Percentiles rank a stretch among this genome's conserved stretches.
Evolutionary conservation across 2,888 invertebrate species (phyloP).

Genomic region (Phymatocera aterrima): DNA sequence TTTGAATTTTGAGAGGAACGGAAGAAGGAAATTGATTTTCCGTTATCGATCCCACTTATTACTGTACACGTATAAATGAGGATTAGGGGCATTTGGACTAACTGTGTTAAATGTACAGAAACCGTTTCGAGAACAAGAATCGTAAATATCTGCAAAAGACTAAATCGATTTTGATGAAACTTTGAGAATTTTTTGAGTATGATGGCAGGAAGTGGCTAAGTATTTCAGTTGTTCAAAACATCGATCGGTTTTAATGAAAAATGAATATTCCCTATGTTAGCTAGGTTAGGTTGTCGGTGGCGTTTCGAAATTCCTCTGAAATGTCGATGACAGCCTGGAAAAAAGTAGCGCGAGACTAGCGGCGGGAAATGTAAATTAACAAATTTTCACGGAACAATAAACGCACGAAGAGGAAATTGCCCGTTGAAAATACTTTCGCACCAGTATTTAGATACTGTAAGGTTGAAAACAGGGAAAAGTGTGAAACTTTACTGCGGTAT

Average conservation of each 20-base stretch:
- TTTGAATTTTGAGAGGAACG: neutral
- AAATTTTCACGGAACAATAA: neutral
- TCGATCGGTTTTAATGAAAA: neutral
- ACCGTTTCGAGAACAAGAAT: too few relatives aligned
- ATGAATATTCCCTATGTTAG: too few relatives aligned
- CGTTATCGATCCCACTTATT: too few relatives aligned
- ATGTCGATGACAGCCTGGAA: neutral
- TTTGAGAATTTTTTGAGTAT: too few relatives aligned
- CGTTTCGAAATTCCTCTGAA: neutral
- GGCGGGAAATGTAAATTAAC: neutral
- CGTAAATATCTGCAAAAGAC: too few relatives aligned
- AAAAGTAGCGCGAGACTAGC: neutral
- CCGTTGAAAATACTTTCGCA: neutral
- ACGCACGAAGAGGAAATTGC: neutral
- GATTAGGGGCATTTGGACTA: too few relatives aligned
- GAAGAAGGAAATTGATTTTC: neutral
- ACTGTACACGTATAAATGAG: too few relatives aligned
- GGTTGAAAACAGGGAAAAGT: neutral
- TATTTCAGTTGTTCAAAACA: too few relatives aligned
- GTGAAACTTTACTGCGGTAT: conserved; percentile 15
- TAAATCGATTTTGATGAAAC: too few relatives aligned
- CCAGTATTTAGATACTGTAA: neutral
- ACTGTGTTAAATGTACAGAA: too few relatives aligned
- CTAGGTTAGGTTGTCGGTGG: too few relatives aligned
- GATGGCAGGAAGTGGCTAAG: too few relatives aligned